A percentile compares a stretch with the other conserved stretches of the same genome.
These are phyloP conservation scores for Pampusana beccarii DNA, from an alignment of 2,113 vertebrate genomes.

Conservation along the genomic window DNA sequence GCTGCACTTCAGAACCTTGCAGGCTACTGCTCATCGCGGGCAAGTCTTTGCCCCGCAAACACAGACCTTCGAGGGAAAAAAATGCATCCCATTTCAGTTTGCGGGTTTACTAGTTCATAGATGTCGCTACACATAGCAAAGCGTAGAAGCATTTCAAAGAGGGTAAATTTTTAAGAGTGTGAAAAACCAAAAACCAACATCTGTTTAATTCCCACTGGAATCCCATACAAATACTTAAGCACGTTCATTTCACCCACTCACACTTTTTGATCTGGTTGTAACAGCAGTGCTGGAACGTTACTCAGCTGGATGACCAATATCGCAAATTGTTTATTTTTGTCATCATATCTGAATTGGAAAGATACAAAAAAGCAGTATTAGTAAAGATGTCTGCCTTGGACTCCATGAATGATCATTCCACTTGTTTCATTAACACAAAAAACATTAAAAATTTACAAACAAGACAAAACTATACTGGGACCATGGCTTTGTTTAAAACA, in stretches of 20 bases:
- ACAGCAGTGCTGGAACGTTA: conserved; percentile 82
- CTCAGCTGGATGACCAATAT: conserved; percentile 86
- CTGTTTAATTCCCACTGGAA: not conserved
- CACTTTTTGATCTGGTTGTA: conserved; percentile 87
- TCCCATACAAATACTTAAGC: not conserved
- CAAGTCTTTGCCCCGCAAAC: not conserved
- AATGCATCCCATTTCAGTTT: not conserved
- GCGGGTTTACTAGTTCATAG: not conserved
- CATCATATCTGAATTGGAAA: conserved; percentile 81
- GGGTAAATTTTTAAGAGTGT: not conserved
- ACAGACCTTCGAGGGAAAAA: not conserved
- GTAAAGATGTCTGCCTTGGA: not conserved
- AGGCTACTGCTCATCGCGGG: not conserved
- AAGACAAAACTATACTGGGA: not conserved
- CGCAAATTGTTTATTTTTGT: conserved; percentile 89
- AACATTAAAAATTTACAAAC: not conserved
- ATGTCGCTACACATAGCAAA: not conserved
- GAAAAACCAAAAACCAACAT: not conserved
- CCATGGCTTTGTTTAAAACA: not conserved
- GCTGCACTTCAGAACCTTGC: too few species aligned
- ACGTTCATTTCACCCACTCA: conserved; percentile 66
- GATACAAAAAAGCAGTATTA: not conserved
- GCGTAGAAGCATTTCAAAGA: not conserved
- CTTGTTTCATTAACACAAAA: not conserved
- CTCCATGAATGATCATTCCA: not conserved